Base-by-base conservation (phyloP, 2,113 vertebrate species). In the Numenius arquata region DNA sequence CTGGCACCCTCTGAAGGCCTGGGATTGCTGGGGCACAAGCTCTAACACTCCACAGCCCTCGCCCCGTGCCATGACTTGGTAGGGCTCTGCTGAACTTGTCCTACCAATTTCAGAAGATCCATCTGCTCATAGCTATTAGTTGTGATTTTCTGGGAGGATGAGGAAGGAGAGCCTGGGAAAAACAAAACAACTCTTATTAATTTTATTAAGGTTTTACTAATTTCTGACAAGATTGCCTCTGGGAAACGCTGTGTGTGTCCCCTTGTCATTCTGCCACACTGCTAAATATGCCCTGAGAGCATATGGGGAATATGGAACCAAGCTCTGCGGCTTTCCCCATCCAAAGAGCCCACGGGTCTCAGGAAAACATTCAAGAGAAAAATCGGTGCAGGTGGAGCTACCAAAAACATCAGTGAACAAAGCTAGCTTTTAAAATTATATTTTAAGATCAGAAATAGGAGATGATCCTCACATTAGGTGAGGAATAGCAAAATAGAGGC, bases 401-500 rank as follows among this genome's bases (percentile, higher is more conserved):
- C 53, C 7, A 47, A 87, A 93, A 84, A 3, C 0, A 0, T 43
- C 70, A 78, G 20, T 36, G 48, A 72, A 59, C 27, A 48, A 77
- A 82, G 30, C 18, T 19, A 40, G 55, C 23, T 72, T 72, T 85
- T 32, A 72, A 72, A 92, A 91, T 72, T 78, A 0, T 63, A 29
- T 92, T 95, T 95, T 92, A 80, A 68, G 18, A 82, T 91, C 19
- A 34, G 27, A 92, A 93, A 61, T 15, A 61, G 52, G 70, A 81
- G 95, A 85, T 95, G 87, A 97, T 93, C 91, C 93, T 92, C 80
- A 23, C 87, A 75, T 94, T 63, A 85, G 62, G 61, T 87, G 66
- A 93, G 36, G 62, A 87, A 72, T 4, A 72, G 77, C 23, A 87
- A 95, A 94, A 89, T 53, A 89, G 87, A 94, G 91, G 26, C 66